A percentile compares a stretch with the other conserved stretches of the same genome.
phyloP scores from a whole-genome alignment of 2,113 vertebrate genomes.

The Myxocyprinus asiaticus region DNA sequence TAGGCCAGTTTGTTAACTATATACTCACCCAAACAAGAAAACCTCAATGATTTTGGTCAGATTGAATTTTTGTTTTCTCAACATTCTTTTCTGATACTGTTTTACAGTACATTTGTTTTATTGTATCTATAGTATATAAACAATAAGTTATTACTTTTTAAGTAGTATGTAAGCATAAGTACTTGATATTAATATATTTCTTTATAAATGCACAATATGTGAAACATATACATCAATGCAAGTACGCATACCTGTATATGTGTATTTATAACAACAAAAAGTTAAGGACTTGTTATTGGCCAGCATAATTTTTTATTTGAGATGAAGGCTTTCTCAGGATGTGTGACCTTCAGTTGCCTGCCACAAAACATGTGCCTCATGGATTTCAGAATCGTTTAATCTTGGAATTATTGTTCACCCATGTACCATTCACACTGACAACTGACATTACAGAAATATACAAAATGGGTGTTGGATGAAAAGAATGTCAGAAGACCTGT shows the following conservation, averaged over 20 bases:
- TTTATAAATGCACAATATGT: conserved; percentile 67
- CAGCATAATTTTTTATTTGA: not conserved
- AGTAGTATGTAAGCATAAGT: conserved; percentile 72
- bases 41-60: conserved; percentile 71
- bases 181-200: conserved; percentile 82
- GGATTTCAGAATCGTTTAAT: not conserved
- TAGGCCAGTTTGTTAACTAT: conserved; percentile 17
- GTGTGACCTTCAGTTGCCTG: not conserved
- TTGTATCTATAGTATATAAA: conserved; percentile 64
- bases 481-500: not conserved
- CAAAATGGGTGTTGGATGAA: not conserved
- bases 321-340: not conserved
- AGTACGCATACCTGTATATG: conserved; percentile 65
- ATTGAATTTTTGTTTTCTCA: conserved; percentile 46
- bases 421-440: not conserved
- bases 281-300: not conserved
- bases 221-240: conserved; percentile 68
- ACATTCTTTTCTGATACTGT: conserved; percentile 57
- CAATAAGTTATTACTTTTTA: conserved; percentile 74
- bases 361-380: conserved; percentile 22
- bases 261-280: conserved; percentile 70
- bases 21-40: conserved; percentile 60
- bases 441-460: not conserved
- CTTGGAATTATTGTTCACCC: not conserved
- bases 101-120: conserved; percentile 64